A percentile compares a stretch with the other conserved stretches of the same genome.
phyloP scores from a whole-genome alignment of 2,113 vertebrate species.

The Capreolus pygargus region DNA sequence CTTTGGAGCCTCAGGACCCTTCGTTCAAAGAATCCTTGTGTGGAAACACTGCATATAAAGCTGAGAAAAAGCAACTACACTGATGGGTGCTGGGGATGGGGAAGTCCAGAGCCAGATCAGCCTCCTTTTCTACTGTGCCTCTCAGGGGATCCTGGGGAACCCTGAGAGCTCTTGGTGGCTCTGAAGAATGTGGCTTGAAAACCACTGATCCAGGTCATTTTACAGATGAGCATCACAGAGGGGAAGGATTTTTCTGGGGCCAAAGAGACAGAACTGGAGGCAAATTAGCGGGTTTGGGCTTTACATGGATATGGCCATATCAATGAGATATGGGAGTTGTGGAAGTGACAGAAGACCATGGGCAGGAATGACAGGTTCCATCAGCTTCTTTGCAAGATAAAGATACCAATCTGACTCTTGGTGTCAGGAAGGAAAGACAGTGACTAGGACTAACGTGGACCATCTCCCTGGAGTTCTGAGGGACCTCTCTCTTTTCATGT shows the following conservation, averaged over 20 bases:
- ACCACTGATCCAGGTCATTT: neutral
- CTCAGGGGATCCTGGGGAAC: neutral
- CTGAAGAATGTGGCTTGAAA: neutral
- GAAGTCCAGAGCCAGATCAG: neutral
- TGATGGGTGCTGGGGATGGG: too few relatives aligned
- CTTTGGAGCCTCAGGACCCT: neutral
- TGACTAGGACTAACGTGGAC: neutral
- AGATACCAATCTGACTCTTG: neutral
- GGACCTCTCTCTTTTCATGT: neutral
- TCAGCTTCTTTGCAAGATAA: neutral
- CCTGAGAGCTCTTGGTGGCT: neutral
- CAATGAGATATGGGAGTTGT: neutral
- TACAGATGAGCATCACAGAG: neutral
- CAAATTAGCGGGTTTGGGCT: neutral
- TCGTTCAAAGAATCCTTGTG: constrained; percentile 9
- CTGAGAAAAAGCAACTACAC: neutral
- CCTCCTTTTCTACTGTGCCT: neutral
- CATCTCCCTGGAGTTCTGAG: neutral
- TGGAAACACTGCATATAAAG: neutral
- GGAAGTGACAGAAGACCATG: neutral
- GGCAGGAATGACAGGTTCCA: neutral
- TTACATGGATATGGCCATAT: neutral
- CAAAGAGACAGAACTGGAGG: neutral
- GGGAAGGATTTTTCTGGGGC: neutral
- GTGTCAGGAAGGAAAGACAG: neutral